These are phyloP conservation scores for Oreonectes daqikongensis DNA, from an alignment of 2,797 vertebrate genomes.

Conservation along the genomic window DNA sequence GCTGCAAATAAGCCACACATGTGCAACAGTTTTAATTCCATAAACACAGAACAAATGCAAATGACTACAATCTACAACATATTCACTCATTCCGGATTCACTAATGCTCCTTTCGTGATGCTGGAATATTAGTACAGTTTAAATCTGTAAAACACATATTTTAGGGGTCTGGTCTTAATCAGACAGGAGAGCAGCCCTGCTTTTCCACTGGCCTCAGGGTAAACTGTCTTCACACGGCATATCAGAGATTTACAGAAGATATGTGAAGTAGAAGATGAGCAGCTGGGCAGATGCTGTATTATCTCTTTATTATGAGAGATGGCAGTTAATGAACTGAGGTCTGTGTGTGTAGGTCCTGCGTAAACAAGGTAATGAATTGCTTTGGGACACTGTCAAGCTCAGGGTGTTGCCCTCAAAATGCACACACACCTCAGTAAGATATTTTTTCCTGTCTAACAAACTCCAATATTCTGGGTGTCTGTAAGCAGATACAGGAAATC, in stretches of 20 bases:
- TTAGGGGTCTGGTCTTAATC: background rate
- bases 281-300: conserved; percentile 50
- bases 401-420: background rate
- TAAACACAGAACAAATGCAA: conserved; percentile 16
- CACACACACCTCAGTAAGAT: background rate
- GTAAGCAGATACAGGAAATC: background rate
- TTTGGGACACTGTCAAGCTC: conserved; percentile 3
- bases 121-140: conserved; percentile 8
- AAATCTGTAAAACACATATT: background rate
- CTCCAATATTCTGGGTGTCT: background rate
- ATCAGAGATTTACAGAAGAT: conserved; percentile 18
- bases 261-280: conserved; percentile 3
- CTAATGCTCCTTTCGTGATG: background rate
- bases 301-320: conserved; percentile 62
- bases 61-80: background rate
- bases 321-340: conserved; percentile 64
- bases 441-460: background rate
- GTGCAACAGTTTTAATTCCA: background rate
- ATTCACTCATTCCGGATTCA: background rate
- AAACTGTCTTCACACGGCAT: conserved; percentile 28
- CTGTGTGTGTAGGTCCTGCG: background rate
- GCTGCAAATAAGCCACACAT: background rate
- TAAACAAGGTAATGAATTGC: conserved; percentile 15
- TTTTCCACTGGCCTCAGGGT: conserved; percentile 22
- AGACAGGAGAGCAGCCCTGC: conserved; percentile 9